Evolutionary conservation across 2,888 invertebrate genomes (phyloP), one percentile per base, ranked within the genome.

Genomic region (Troilus luridus): DNA sequence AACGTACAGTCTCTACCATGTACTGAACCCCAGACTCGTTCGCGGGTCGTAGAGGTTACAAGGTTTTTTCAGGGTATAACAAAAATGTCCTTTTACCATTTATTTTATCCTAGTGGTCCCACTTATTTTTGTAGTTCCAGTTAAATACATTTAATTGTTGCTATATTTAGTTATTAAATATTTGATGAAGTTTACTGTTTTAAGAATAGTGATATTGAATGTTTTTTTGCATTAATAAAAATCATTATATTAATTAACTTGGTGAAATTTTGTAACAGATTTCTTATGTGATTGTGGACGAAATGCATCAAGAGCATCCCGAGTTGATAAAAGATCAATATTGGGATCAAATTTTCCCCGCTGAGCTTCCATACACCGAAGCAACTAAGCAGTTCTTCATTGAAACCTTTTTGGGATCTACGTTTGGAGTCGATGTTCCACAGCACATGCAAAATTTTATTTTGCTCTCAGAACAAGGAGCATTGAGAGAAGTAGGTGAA

Each of bases 371-470:
- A 2, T 94, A 95, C 93, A 95, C 95, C 0, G 94, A 94, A 62
- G 95, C 95, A 1, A 94, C 95, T 0, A 93, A 94, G 92, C 93
- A 94, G 85, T 94, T 94, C 92, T 94, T 94, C 90, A 94, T 94
- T 59, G 94, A 94, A 62, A 94, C 95, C 56, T 95, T 94, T 90
- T 94, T 94, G 92, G 95, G 95, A 14, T 95, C 95, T 0, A 93
- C 93, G 12, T 93, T 93, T 56, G 91, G 93, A 54, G 92, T 93
- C 10, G 93, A 92, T 88, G 93, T 93, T 12, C 92, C 93, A 8
- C 41, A 91, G 11, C 92, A 93, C 24, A 72, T 77, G 90, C 90
- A 90, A 77, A 59, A 67, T 24, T 90, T 89, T 41, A 56, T 90
- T 54, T 67, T 81, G 14, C 62, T 90, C 24, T 56, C 90, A 24